Conservation (phyloP, 2,797 vertebrate species). For the Coluber constrictor region DNA sequence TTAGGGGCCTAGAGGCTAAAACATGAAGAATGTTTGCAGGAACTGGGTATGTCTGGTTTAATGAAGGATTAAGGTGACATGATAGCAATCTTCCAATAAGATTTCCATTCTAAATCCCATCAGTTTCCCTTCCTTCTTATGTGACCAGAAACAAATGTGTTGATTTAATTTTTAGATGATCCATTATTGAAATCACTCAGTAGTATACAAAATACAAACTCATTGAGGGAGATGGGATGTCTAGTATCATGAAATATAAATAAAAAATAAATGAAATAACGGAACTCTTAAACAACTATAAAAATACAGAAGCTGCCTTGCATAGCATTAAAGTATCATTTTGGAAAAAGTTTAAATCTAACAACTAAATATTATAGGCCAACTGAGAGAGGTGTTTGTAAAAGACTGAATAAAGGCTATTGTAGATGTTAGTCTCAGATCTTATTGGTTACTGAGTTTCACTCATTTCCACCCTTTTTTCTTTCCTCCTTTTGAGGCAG, state of each 20-base stretch:
- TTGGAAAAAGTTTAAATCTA: not conserved
- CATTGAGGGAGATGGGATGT: not conserved
- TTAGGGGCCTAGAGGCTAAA: too few species aligned
- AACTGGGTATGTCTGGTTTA: too few species aligned
- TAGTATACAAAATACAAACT: not conserved
- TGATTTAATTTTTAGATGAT: not conserved
- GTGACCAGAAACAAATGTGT: not conserved
- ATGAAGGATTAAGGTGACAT: too few species aligned
- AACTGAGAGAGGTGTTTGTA: not conserved
- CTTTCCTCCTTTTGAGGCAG: not conserved
- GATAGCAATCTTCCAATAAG: too few species aligned
- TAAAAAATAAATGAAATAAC: not conserved
- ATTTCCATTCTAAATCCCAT: not conserved
- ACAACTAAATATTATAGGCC: not conserved
- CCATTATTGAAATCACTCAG: not conserved
- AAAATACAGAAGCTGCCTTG: not conserved
- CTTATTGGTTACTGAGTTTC: not conserved
- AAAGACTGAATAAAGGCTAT: not conserved
- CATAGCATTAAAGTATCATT: not conserved
- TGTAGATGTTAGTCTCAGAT: not conserved
- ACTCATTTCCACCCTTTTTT: not conserved
- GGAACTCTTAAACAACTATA: not conserved
- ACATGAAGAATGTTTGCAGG: too few species aligned
- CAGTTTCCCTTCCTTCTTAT: not conserved
- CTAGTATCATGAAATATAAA: not conserved